Base-by-base conservation (phyloP, 1,140 invertebrate genomes). In the Aphidius gifuensis region DNA sequence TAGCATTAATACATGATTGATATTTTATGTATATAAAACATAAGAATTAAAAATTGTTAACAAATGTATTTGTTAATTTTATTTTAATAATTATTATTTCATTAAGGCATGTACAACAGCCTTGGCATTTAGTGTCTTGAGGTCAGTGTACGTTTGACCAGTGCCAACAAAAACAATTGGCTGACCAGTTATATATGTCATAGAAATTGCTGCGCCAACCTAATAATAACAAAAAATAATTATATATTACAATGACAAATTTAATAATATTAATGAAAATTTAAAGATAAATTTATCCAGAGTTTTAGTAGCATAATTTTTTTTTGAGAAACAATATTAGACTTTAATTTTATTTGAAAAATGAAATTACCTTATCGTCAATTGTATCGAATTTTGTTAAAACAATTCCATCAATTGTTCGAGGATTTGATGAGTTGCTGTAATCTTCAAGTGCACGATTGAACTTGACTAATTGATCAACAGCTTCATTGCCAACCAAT, bases 151-250 rank as follows among this genome's bases (percentile, higher is more conserved):
- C 1, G 97, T 99, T 83, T 99, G 98, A 5, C 98, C 98, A 49
- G 97, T 99, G 21, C 98, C 98, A 38, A 99, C 97, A 81, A 99
- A 99, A 38, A 99, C 94, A 66, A 99, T 99, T 0, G 98, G 98
- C 79, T 99, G 97, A 6, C 98, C 98, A 43, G 98, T 99, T 61
- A 99, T 98, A 75, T 99, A 99, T 0, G 97, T 99, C 98, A 99
- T 99, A 7, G 97, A 99, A 69, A 99, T 97, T 49, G 98, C 97
- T 57, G 98, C 97, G 32, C 98, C 98, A 54, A 99, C 96, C 91
- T 93, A 69, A 48, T 40, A 83, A 82, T 57, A 23, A 44, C 42
- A 51, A 69, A 62, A 51, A 16, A 63, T 39, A 58, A 62, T 55
- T 8, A 5, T 9, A 57, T 61, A 21, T 32, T 61, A 16, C 23